A percentile compares a stretch with the other conserved stretches of the same genome.
Conservation (phyloP, 1,140 invertebrate genomes). For the Conus ventricosus region DNA sequence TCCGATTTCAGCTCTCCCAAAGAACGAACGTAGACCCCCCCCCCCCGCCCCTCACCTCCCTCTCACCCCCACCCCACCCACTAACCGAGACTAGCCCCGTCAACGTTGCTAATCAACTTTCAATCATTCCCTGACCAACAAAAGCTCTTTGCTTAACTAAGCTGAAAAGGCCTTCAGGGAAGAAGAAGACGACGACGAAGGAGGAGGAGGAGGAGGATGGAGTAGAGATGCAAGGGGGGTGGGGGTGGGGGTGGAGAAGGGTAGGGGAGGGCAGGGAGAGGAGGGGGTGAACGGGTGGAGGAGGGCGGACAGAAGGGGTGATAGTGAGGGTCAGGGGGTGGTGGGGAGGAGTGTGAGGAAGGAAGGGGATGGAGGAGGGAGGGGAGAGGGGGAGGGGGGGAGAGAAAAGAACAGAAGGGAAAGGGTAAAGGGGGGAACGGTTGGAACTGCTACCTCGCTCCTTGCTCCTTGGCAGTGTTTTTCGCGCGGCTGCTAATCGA, state of each 20-base stretch:
- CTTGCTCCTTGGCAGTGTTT: neutral
- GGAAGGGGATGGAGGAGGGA: neutral
- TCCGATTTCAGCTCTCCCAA: neutral
- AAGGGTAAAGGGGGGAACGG: neutral
- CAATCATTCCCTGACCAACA: slow-evolving; percentile 13
- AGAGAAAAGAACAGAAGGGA: neutral
- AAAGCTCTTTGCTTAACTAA: slow-evolving; percentile 24
- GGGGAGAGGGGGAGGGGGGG: neutral
- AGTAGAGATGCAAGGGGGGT: neutral
- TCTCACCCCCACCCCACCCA: neutral
- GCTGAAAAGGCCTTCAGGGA: neutral
- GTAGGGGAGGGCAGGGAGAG: neutral
- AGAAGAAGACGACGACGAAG: neutral
- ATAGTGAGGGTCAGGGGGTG: neutral
- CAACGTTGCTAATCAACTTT: slow-evolving; percentile 14
- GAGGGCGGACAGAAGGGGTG: neutral
- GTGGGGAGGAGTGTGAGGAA: neutral
- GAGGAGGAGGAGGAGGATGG: neutral
- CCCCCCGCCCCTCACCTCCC: neutral
- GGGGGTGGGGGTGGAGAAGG: neutral
- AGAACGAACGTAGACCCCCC: neutral
- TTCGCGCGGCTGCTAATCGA: slow-evolving; percentile 7
- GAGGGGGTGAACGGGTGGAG: no score
- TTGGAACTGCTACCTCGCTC: neutral
- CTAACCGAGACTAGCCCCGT: neutral